These are phyloP conservation scores for Lycaon pictus DNA, from an alignment of 2,113 vertebrate species.

Conservation along the genomic window DNA sequence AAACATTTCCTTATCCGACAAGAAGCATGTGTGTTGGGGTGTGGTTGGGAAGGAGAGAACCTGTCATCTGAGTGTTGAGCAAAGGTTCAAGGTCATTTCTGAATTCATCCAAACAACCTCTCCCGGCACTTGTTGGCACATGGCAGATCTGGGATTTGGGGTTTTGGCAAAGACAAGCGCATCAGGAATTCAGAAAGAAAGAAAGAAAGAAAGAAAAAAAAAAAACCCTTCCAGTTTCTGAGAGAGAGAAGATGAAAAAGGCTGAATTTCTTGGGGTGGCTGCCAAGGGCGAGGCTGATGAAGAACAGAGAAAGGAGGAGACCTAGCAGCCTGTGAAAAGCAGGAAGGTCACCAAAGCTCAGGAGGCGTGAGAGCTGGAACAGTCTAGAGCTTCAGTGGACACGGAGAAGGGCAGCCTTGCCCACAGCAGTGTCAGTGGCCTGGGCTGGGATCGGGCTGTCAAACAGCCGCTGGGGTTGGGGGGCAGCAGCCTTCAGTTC, in stretches of 20 bases:
- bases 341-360: background rate
- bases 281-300: constrained; percentile 73
- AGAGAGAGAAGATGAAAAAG: constrained; percentile 62
- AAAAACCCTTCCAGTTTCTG: constrained; percentile 61
- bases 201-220: background rate
- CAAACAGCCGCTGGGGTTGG: background rate
- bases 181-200: constrained; percentile 61
- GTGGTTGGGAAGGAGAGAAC: constrained; percentile 63
- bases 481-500: background rate
- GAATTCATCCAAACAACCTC: constrained; percentile 76
- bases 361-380: background rate
- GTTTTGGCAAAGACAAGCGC: constrained; percentile 74
- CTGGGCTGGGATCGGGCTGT: background rate
- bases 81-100: constrained; percentile 75
- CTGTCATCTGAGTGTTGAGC: constrained; percentile 68
- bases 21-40: constrained; percentile 66
- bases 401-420: background rate
- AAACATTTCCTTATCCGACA: constrained; percentile 57
- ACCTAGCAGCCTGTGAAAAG: background rate
- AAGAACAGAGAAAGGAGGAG: background rate
- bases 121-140: constrained; percentile 57
- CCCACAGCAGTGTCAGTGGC: background rate
- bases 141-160: constrained; percentile 65
- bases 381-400: background rate
- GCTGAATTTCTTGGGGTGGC: constrained; percentile 27